Evolutionary conservation across 1,140 invertebrate genomes (phyloP).

Genomic region (Hylaeus volcanicus): DNA sequence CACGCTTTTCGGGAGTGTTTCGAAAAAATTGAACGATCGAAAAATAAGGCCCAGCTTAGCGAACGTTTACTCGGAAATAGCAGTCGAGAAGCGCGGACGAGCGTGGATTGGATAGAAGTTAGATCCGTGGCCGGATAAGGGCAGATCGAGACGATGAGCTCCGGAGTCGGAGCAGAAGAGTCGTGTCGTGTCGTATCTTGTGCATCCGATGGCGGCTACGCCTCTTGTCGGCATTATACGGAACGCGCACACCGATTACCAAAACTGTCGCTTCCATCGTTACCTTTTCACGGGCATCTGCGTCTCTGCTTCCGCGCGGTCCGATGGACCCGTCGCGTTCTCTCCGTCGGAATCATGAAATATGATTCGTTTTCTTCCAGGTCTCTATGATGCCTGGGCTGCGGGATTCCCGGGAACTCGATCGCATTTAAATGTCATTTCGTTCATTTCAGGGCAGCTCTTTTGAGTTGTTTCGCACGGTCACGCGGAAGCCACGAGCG

Average conservation of each 20-base stretch:
- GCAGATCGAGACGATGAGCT: conserved; percentile 21
- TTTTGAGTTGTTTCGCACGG: not conserved
- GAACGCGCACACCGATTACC: conserved; percentile 71
- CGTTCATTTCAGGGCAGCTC: conserved; percentile 33
- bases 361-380: conserved; percentile 42
- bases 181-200: conserved; percentile 39
- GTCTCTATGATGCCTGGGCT: conserved; percentile 14
- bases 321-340: conserved; percentile 40
- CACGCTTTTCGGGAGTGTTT: too few species aligned
- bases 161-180: conserved; percentile 32
- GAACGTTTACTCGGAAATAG: conserved; percentile 31
- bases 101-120: conserved; percentile 18
- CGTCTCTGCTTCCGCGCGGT: conserved; percentile 38
- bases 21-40: too few species aligned
- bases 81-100: not conserved
- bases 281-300: conserved; percentile 73
- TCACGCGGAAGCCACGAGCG: too few species aligned
- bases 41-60: too few species aligned
- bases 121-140: conserved; percentile 34
- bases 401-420: conserved; percentile 29
- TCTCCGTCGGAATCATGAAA: conserved; percentile 21
- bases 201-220: conserved; percentile 9
- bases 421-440: conserved; percentile 44
- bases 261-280: conserved; percentile 73
- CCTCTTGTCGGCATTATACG: conserved; percentile 56